Base-by-base conservation (phyloP, 2,888 invertebrate genomes). In the Pegoplata infirma region DNA sequence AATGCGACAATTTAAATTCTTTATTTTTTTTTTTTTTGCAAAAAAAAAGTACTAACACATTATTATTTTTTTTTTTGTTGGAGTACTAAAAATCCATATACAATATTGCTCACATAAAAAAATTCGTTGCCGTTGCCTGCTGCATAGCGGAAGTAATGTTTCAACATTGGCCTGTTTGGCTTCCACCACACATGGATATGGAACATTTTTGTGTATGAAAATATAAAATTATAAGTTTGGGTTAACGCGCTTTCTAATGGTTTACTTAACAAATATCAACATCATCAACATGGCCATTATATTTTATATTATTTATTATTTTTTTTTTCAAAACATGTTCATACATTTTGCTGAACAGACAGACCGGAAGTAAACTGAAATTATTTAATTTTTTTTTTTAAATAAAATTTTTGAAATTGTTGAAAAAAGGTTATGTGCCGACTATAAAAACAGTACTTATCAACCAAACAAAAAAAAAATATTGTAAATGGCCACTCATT, bases 281-380 rank as follows among this genome's bases (percentile, higher is more conserved):
- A 63, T 59, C n/a, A n/a, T n/a, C n/a, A n/a, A n/a, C n/a, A n/a
- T n/a, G n/a, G n/a, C n/a, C n/a, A 59, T 55, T 47, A 69, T 58
- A 66, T 47, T 64, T 55, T 17, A 5, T 6, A 4, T 8, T 28
- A 47, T 47, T 40, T 49, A 28, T 67, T 55, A 23, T 17, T 59
- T 56, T 55, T 25, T 66, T 14, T 8, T 36, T 4, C 19, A 23
- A 47, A 23, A 17, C 32, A 16, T 74, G 44, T 56, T 10, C 12
- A 44, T 8, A 21, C 59, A 78, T 69, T 74, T 73, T 74, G 47
- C 66, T 59, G 14, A 69, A 55, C 79, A 75, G 75, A 75, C 71
- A 67, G 59, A 79, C 75, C 79, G 79, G 75, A 75, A 79, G 71
- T 67, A 75, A 79, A 79, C 61, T 67, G 56, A 51, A 63, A 75